A percentile compares a stretch with the other conserved stretches of the same genome.
Evolutionary conservation across 2,113 vertebrate species (phyloP).

Genomic region (Reinhardtius hippoglossoides): DNA sequence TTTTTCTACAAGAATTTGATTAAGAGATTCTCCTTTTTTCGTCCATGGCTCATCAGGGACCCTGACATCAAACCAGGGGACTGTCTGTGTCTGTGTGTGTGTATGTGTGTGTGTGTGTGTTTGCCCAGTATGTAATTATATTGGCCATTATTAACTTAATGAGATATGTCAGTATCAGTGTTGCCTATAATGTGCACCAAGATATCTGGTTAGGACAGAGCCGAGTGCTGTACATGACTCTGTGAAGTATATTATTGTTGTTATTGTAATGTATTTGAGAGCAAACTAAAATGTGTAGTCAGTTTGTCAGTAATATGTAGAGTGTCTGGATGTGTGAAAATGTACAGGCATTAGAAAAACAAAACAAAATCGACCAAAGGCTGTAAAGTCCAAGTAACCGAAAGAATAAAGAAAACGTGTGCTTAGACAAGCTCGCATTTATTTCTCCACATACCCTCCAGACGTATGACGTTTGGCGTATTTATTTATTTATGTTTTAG

Average conservation of each 20-base stretch:
- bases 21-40: neutral
- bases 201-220: too few species aligned
- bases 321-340: too few species aligned
- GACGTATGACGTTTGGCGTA: neutral
- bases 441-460: constrained; percentile 1
- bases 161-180: neutral
- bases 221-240: too few species aligned
- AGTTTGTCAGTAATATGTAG: too few species aligned
- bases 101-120: neutral
- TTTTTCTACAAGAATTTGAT: neutral
- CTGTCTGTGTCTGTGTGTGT: neutral
- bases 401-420: too few species aligned
- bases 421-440: neutral
- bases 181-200: neutral
- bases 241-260: too few species aligned
- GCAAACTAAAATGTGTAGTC: too few species aligned
- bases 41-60: neutral
- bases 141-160: neutral
- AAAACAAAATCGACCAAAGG: too few species aligned
- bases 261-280: too few species aligned
- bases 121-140: neutral
- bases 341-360: too few species aligned
- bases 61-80: neutral
- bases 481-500: neutral
- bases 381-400: too few species aligned